Base-by-base conservation (phyloP, 2,797 vertebrate species). In the Epinephelus awoara region DNA sequence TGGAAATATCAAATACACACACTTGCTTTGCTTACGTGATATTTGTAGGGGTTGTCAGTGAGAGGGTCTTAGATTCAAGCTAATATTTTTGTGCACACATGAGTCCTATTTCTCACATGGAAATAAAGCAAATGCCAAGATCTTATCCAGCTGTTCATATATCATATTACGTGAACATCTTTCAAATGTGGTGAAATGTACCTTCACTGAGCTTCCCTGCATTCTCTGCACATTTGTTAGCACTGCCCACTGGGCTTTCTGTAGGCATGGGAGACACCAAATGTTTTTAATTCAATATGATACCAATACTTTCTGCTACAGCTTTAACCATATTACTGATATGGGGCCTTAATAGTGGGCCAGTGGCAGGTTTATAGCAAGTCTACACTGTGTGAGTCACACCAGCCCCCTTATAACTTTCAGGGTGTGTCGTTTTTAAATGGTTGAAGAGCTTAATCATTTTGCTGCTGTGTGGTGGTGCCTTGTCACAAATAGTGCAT, bases 1-100 rank as follows among this genome's bases (percentile, higher is more conserved):
- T 57, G 56, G 27, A 67, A 74, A 85, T 64, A 51, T 59, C 1
- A 75, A 64, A 67, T 25, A 66, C n/a, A 11, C 57, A 71, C 40
- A 42, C 40, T 12, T 5, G 42, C 49, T 62, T 57, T 63, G 19
- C 65, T 44, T 8, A 21, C 58, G 51, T 80, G 55, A 2, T 57
- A 76, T 74, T 74, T 61, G 21, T 42, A 27, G 49, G n/a, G 23
- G 13, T 40, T 58, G 69, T 67, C 49, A 50, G 23, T 66, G 14
- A 2, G 12, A 59, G 5, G 18, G 27, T 46, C 70, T 66, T 14
- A 8, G 25, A 66, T 54, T 51, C 69, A 52, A 74, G 18, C 11
- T 44, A 58, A 82, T 56, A 76, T 68, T 49, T 44, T 44, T 79
- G 18, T 49, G 27, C 44, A 13, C 3, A 72, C 38, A 83, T 18